Evolutionary conservation across 2,797 vertebrate genomes (phyloP).

Genomic region (Pithecia hirsuta): DNA sequence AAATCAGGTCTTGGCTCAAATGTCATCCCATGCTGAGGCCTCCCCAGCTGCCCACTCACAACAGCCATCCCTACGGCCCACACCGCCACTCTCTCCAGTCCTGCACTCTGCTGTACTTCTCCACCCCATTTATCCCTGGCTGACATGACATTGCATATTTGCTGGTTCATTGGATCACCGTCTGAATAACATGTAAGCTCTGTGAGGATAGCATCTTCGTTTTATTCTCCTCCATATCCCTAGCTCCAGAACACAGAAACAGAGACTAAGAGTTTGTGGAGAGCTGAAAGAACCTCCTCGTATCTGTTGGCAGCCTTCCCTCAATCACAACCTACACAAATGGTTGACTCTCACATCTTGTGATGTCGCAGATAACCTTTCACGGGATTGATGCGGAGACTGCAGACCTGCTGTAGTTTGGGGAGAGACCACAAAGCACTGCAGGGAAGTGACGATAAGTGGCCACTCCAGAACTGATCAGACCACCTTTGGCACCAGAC

Average conservation of each 20-base stretch:
- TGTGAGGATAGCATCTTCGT: too few relatives aligned
- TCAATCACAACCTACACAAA: too few relatives aligned
- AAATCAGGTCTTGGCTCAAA: too few relatives aligned
- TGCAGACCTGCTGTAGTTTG: not conserved
- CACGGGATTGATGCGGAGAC: not conserved
- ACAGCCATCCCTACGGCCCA: not conserved
- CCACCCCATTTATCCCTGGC: not conserved
- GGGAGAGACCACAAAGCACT: not conserved
- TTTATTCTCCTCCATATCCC: not conserved
- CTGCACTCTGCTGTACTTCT: not conserved
- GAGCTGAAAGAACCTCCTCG: not conserved
- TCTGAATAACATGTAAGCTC: not conserved
- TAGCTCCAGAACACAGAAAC: not conserved
- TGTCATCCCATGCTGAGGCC: too few relatives aligned
- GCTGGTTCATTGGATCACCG: not conserved
- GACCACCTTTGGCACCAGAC: not conserved
- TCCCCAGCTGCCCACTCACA: not conserved
- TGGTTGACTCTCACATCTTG: not conserved
- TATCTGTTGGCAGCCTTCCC: not conserved
- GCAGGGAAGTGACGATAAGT: not conserved
- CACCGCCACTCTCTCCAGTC: too few relatives aligned
- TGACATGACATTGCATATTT: too few relatives aligned
- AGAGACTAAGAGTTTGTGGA: not conserved
- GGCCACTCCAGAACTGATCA: not conserved
- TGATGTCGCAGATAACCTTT: not conserved